Evolutionary conservation across 2,113 vertebrate genomes (phyloP), one percentile per base, ranked within the genome.

Genomic region (Neotoma lepida): DNA sequence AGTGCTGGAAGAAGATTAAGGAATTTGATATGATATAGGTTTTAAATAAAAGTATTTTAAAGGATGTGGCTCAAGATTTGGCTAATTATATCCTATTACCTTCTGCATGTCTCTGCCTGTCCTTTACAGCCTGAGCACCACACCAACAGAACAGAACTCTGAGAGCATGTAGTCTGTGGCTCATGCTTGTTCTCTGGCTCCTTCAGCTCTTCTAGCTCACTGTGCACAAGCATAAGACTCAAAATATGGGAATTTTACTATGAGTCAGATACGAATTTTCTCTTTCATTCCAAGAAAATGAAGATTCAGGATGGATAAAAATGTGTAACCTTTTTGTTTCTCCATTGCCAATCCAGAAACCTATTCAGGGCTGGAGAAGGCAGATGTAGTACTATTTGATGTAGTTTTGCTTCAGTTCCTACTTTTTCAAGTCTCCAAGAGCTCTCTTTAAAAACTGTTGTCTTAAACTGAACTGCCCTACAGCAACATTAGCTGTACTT

Each of bases 1-100:
- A 95, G 74, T 86, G 56, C 24, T 58, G 4, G 30, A 91, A 81
- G 41, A 94, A 92, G 90, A 96, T 82, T 73, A 84, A 89, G 71
- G 82, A 70, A 61, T 54, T 89, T 77, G 68, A 6, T 26, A 35
- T 73, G 33, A 85, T n/a, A 93, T 41, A 86, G 71, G 76, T 74
- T 68, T 26, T 61, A 49, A 84, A 61, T 41, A 41, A 17, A 51
- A 78, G 73, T 56, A 90, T 73, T 54, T 77, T 93, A 88, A 96
- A 26, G 3, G 54, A 85, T 78, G 2, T 14, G 39, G 90, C 93
- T 93, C 92, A 80, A 88, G 33, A 81, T 81, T 6, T 68, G 13
- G 15, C 54, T 88, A 35, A 85, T 56, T 80, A 54, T 22, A 14
- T 39, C 33, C 0, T 33, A 70, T 66, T 93, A 64, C 41, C 24